A percentile compares a stretch with the other conserved stretches of the same genome.
Evolutionary conservation across 30 jellyfish, hydroid and myxozoan genomes (phyloP).

Genomic region (Morbakka virulenta): DNA sequence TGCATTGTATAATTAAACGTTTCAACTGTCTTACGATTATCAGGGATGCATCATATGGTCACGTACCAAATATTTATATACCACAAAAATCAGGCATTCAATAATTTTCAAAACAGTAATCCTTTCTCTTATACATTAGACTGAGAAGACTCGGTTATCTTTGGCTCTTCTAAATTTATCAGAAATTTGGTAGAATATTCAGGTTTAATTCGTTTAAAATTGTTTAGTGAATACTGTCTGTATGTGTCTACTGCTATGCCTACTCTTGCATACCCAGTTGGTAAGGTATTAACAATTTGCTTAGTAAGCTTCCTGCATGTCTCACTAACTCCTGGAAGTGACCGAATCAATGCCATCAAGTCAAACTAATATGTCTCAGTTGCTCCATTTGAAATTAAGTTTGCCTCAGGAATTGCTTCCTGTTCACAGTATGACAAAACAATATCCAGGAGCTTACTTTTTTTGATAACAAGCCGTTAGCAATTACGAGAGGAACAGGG

Average conservation of each 20-base stretch:
- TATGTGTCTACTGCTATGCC: slow-evolving; percentile 54
- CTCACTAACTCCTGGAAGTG: slow-evolving; percentile 29
- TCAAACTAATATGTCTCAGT: slow-evolving; percentile 26
- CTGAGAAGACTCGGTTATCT: too few relatives aligned
- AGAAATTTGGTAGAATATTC: slow-evolving; percentile 22
- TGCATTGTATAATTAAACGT: too few relatives aligned
- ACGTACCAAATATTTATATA: too few relatives aligned
- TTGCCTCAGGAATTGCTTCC: slow-evolving; percentile 1
- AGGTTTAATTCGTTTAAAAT: slow-evolving; percentile 16
- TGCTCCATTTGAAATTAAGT: slow-evolving; percentile 10
- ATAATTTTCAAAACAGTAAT: too few relatives aligned
- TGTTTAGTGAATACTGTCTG: slow-evolving; percentile 21
- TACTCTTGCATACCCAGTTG: slow-evolving; percentile 34
- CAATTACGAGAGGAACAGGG: slow-evolving; percentile 17
- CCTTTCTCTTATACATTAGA: too few relatives aligned
- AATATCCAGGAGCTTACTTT: slow-evolving; percentile 21
- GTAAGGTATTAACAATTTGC: slow-evolving; percentile 11
- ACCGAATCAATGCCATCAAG: slow-evolving; percentile 55
- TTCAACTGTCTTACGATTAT: too few relatives aligned
- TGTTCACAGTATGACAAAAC: slow-evolving; percentile 18
- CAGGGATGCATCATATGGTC: too few relatives aligned
- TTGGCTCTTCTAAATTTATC: slow-evolving; percentile 8
- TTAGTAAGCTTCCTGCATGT: slow-evolving; percentile 15
- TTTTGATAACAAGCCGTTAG: not conserved
- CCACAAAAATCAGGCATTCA: too few relatives aligned